phyloP scores from a whole-genome alignment of 2,797 vertebrate species.

The Pseudochaenichthys georgianus region DNA sequence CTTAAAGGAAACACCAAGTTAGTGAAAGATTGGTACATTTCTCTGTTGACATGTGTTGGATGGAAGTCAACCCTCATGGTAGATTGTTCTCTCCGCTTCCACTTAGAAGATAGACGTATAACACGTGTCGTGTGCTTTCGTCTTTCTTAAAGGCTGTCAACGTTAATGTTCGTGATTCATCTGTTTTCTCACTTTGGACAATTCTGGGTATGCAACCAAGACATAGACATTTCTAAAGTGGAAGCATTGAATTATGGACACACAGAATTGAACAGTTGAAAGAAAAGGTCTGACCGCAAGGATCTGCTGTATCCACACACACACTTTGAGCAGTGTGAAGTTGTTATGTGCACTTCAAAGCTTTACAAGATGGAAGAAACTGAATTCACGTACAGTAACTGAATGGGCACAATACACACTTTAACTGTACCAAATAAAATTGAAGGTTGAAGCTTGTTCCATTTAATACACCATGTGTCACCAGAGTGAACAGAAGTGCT shows the following conservation, averaged over 20 bases:
- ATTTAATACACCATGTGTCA: background rate
- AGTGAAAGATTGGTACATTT: conserved; percentile 21
- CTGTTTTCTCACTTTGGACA: conserved; percentile 23
- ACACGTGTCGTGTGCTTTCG: background rate
- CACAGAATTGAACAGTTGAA: background rate
- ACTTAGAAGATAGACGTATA: background rate
- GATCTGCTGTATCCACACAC: background rate
- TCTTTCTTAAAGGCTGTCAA: no score
- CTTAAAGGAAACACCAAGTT: conserved; percentile 39
- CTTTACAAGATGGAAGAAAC: background rate
- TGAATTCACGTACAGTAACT: background rate
- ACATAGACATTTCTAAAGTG: conserved; percentile 8
- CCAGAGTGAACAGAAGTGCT: conserved; percentile 3
- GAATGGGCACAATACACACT: background rate
- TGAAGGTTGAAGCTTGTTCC: background rate
- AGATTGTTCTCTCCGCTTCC: background rate
- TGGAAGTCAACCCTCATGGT: conserved; percentile 10
- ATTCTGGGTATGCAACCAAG: background rate
- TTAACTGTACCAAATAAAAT: background rate
- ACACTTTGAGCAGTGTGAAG: background rate
- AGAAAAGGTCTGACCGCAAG: background rate
- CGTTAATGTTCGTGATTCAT: no score
- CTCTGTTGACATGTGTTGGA: conserved; percentile 25
- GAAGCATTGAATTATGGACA: background rate
- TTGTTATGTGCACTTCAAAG: background rate